A percentile compares a stretch with the other conserved stretches of the same genome.
Conservation (phyloP, 2,113 vertebrate genomes). For the Aegithalos caudatus region DNA sequence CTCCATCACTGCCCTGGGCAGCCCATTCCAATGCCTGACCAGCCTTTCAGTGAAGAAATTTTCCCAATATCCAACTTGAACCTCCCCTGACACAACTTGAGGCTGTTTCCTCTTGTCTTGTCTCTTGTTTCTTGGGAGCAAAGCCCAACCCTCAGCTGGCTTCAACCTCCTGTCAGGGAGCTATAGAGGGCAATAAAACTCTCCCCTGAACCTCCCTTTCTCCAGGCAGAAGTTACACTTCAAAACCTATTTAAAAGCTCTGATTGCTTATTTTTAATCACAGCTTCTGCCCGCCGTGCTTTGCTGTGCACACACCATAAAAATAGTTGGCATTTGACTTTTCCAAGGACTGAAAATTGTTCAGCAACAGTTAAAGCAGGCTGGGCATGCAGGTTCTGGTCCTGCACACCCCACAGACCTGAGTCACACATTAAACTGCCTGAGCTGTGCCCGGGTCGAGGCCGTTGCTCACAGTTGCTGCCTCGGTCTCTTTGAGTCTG, state of each 20-base stretch:
- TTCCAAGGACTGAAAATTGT: neutral
- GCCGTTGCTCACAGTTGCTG: neutral
- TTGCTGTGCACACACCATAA: accelerated
- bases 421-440: neutral
- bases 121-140: neutral
- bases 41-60: neutral
- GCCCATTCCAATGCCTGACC: neutral
- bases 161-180: neutral
- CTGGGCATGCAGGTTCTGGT: neutral
- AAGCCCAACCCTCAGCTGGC: neutral
- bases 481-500: neutral
- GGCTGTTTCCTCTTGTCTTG: neutral
- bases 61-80: neutral
- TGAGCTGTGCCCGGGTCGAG: neutral
- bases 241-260: neutral
- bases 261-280: neutral
- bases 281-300: accelerated
- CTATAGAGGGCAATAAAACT: neutral
- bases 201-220: neutral
- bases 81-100: neutral
- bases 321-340: neutral
- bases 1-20: neutral
- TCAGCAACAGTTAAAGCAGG: neutral
- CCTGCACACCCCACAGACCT: neutral
- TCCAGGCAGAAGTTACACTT: neutral